Base-by-base conservation (phyloP, 2,113 vertebrate genomes). In the Elaphurus davidianus region DNA sequence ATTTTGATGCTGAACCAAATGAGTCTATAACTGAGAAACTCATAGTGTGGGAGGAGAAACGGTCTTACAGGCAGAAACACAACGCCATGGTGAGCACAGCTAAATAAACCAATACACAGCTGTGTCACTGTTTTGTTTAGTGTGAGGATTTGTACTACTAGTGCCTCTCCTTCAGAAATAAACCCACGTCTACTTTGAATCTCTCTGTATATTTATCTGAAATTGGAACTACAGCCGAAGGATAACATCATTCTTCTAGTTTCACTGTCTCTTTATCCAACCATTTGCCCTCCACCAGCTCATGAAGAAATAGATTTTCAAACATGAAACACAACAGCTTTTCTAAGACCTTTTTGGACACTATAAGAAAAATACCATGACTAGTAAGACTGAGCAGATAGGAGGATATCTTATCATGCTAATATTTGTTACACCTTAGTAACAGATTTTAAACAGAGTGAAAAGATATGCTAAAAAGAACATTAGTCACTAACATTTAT, bases 191-290 rank as follows among this genome's bases (percentile, higher is more conserved):
- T 95, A 21, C 21, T 94, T 62, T 91, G 54, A 67, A 89, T 92
- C 85, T 92, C 45, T 92, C 62, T 83, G 60, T 90, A 79, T 85
- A 85, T 36, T 81, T 92, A 97, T 86, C 59, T 50, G 28, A 95
- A 97, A 87, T 64, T 85, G n/a, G 47, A 90, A 79, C 7, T 52
- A n/a, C 2, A 62, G 7, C 14, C 17, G 30, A 71, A 92, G 7
- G 10, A 36, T 16, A 76, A 55, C 10, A 87, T 25, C 7, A 16
- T 87, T 90, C 23, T 81, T 27, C 14, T 30, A 90, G 52, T 47
- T 33, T 64, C 27, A 52, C 23, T 88, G 52, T 4, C 67, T 88
- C 19, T 43, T 88, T 71, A 6, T 74, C 6, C 23, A 87, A 87
- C 36, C 13, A 76, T 6, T 52, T 30, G 5, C 45, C 28, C 7